phyloP scores from a whole-genome alignment of 2,113 vertebrate genomes.

The Labeo rohita region DNA sequence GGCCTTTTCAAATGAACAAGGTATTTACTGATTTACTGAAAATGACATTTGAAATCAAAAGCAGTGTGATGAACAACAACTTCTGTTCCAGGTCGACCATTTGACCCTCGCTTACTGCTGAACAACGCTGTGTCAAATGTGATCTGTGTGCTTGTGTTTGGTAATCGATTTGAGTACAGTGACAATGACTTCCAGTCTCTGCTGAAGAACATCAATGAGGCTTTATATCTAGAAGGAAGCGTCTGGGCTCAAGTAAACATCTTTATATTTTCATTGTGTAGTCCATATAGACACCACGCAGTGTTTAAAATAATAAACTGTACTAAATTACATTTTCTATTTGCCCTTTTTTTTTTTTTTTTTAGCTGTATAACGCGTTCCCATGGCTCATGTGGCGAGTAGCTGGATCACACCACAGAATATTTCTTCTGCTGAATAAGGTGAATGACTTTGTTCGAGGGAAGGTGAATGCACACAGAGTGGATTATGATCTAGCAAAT shows the following conservation, averaged over 20 bases:
- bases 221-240: conserved; percentile 44
- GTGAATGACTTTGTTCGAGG: conserved; percentile 61
- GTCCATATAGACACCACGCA: no score
- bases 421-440: conserved; percentile 50
- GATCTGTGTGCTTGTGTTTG: conserved; percentile 75
- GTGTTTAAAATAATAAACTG: no score
- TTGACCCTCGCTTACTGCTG: conserved; percentile 77
- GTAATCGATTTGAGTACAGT: conserved; percentile 77
- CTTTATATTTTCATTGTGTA: background rate
- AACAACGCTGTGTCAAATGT: conserved; percentile 80
- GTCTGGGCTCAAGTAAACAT: conserved; percentile 67
- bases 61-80: background rate
- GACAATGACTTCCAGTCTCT: conserved; percentile 75
- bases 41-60: background rate
- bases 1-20: conserved; percentile 70
- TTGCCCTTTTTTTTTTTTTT: no score
- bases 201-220: conserved; percentile 70
- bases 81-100: conserved; percentile 72
- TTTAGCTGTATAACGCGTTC: conserved; percentile 72
- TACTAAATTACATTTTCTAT: no score
- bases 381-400: conserved; percentile 74
- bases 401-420: conserved; percentile 76
- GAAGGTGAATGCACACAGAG: conserved; percentile 74
- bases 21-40: conserved; percentile 57
- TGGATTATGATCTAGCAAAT: conserved; percentile 71